These are phyloP conservation scores for Phalacrocorax pelagicus DNA, from an alignment of 2,113 vertebrate genomes.

Conservation along the genomic window DNA sequence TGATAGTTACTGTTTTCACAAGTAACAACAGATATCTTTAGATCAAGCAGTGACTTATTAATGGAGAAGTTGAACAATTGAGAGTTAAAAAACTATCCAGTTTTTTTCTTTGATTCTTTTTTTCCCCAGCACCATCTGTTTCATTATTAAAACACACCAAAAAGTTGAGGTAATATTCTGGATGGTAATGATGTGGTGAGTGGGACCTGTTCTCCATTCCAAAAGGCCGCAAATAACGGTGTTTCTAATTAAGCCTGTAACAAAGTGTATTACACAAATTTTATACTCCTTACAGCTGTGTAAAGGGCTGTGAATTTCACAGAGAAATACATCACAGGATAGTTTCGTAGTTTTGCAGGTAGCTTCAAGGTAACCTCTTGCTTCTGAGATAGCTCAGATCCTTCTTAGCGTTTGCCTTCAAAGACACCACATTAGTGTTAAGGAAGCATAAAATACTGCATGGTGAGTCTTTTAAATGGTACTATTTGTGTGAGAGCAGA, in stretches of 20 bases:
- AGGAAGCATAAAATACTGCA: background rate
- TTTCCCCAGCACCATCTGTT: background rate
- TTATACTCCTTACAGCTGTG: background rate
- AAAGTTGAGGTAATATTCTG: background rate
- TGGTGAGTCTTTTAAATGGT: constrained; percentile 18
- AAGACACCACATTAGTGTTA: background rate
- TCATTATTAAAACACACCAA: background rate
- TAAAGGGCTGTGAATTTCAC: background rate
- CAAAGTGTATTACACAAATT: background rate
- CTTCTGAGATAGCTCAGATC: background rate
- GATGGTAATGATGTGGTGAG: background rate
- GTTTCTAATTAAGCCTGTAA: background rate
- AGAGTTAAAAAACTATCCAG: background rate
- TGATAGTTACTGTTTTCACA: background rate
- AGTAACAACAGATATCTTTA: background rate
- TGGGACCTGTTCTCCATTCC: background rate
- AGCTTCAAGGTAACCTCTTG: background rate
- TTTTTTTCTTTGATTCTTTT: no score
- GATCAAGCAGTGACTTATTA: background rate
- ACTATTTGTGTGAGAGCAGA: background rate
- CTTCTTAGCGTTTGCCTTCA: background rate
- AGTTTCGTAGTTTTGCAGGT: background rate
- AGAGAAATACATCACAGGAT: background rate
- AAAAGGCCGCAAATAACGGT: background rate
- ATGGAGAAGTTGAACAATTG: background rate